These are phyloP conservation scores for Schizopygopsis malacanthus DNA, from an alignment of 2,797 vertebrate species.

Conservation along the genomic window DNA sequence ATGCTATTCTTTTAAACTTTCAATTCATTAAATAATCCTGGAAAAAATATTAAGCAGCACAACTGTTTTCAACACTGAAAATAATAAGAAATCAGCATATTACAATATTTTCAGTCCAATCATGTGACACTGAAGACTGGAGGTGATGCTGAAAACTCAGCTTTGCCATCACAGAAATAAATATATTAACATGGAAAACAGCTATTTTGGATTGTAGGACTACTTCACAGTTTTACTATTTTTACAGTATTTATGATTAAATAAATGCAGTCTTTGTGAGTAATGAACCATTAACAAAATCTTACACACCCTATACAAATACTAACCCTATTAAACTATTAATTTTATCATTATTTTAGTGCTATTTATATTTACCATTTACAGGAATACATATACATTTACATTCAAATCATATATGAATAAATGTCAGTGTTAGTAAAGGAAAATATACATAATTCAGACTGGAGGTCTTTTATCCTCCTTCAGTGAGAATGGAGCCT, in stretches of 20 bases:
- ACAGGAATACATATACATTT: background rate
- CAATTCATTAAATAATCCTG: background rate
- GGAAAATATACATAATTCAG: background rate
- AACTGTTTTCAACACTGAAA: too few species aligned
- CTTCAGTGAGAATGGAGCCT: slow-evolving; percentile 29
- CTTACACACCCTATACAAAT: background rate
- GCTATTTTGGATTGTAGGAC: background rate
- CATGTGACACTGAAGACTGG: background rate
- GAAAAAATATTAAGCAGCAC: background rate
- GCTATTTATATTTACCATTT: background rate
- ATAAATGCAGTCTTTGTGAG: background rate
- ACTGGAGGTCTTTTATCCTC: background rate
- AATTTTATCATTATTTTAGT: background rate
- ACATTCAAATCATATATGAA: background rate
- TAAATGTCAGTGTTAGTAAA: background rate
- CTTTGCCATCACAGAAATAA: background rate
- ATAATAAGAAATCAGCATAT: background rate
- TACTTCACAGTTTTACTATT: background rate
- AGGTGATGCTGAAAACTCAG: background rate
- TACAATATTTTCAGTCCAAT: background rate
- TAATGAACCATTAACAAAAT: background rate
- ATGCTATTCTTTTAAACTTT: background rate
- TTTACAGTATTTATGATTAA: background rate
- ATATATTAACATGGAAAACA: background rate
- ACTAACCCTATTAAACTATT: background rate